These are phyloP conservation scores for Lepidurus packardi DNA, from an alignment of 1,140 invertebrate species.

Conservation along the genomic window DNA sequence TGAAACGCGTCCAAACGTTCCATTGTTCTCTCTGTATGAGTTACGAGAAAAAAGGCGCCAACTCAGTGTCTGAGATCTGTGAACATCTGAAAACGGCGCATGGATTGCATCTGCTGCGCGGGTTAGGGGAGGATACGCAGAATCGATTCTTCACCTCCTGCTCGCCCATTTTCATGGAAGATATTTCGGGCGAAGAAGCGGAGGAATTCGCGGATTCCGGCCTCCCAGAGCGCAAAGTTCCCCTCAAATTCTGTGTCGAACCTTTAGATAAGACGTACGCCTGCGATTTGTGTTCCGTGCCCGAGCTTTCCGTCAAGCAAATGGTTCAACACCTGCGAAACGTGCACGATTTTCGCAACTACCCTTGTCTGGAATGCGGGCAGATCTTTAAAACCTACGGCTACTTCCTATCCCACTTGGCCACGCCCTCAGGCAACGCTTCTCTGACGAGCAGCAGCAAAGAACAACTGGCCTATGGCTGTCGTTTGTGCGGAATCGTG, in stretches of 20 bases:
- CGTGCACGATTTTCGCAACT: slow-evolving; percentile 33
- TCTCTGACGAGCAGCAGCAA: background rate
- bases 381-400: slow-evolving; percentile 34
- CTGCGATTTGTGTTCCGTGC: slow-evolving; percentile 31
- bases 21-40: slow-evolving; percentile 29
- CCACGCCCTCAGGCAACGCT: background rate
- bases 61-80: slow-evolving; percentile 30
- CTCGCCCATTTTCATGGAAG: slow-evolving; percentile 33
- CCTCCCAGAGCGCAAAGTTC: slow-evolving; percentile 27
- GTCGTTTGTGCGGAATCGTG: slow-evolving; percentile 32
- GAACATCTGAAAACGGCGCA: slow-evolving; percentile 33
- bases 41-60: slow-evolving; percentile 31
- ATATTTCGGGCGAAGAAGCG: slow-evolving; percentile 31
- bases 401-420: slow-evolving; percentile 34
- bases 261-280: slow-evolving; percentile 34
- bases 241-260: slow-evolving; percentile 33
- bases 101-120: slow-evolving; percentile 31
- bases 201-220: slow-evolving; percentile 31
- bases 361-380: slow-evolving; percentile 35
- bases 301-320: slow-evolving; percentile 31
- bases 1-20: slow-evolving; percentile 24
- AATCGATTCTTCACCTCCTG: slow-evolving; percentile 31
- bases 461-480: slow-evolving; percentile 32
- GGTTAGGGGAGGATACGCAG: slow-evolving; percentile 34
- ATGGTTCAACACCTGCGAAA: slow-evolving; percentile 34